Evolutionary conservation across 2,888 invertebrate genomes (phyloP).

Genomic region (Ennomos quercinarius): DNA sequence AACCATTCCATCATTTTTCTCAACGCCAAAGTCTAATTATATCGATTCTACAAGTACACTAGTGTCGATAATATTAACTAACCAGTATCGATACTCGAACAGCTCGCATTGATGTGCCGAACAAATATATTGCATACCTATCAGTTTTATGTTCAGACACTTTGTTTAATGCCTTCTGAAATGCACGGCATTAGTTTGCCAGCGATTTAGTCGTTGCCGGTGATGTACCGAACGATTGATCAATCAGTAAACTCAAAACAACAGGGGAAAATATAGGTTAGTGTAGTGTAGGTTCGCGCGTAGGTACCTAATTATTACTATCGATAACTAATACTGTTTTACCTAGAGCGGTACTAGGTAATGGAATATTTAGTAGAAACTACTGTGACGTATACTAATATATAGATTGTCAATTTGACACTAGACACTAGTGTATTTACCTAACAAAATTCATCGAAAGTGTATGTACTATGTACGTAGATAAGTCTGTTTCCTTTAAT

Average conservation of each 20-base stretch:
- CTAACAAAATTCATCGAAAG: too few relatives aligned
- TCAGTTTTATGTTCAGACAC: slow-evolving; percentile 81
- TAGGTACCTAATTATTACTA: too few relatives aligned
- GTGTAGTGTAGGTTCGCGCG: too few relatives aligned
- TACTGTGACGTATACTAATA: too few relatives aligned
- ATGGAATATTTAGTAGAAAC: too few relatives aligned
- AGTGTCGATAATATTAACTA: slow-evolving; percentile 10
- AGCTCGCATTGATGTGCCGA: slow-evolving; percentile 70
- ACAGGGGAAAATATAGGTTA: too few relatives aligned
- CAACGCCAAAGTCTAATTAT: slow-evolving; percentile 1
- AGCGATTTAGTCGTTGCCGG: slow-evolving; percentile 40
- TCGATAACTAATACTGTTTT: too few relatives aligned
- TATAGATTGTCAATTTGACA: too few relatives aligned
- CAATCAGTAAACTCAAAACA: background rate
- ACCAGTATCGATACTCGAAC: slow-evolving; percentile 58
- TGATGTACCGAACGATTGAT: slow-evolving; percentile 24
- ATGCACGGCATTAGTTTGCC: slow-evolving; percentile 55
- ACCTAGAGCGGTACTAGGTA: too few relatives aligned
- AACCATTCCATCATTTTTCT: too few relatives aligned
- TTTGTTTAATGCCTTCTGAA: slow-evolving; percentile 77
- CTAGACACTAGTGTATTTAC: too few relatives aligned
- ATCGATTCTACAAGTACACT: slow-evolving; percentile 1
- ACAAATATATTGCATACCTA: slow-evolving; percentile 79
- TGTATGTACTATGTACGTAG: too few relatives aligned
- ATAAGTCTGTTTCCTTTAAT: background rate